Evolutionary conservation across 2,113 vertebrate species (phyloP).

Genomic region (Excalfactoria chinensis): DNA sequence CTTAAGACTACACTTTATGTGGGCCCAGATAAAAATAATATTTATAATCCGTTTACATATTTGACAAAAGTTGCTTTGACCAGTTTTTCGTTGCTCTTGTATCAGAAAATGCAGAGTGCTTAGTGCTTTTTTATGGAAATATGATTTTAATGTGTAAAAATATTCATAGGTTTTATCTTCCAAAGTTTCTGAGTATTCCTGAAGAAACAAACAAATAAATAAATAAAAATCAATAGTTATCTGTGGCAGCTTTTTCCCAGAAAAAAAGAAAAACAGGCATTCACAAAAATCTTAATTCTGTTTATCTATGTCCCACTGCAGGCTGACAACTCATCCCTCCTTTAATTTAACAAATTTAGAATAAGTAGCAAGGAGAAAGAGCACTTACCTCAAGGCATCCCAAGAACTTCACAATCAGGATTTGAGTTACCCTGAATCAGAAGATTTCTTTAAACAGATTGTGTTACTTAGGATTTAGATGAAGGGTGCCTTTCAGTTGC

Average conservation of each 20-base stretch:
- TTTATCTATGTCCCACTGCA: background rate
- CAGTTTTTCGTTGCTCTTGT: background rate
- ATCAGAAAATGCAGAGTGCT: background rate
- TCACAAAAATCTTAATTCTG: slow-evolving; percentile 20
- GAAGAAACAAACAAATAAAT: background rate
- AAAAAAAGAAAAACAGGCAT: accelerated
- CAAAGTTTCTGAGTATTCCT: background rate
- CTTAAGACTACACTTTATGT: background rate
- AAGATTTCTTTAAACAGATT: background rate
- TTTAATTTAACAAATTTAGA: background rate
- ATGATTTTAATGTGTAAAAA: background rate
- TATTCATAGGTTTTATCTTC: background rate
- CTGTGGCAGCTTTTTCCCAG: background rate
- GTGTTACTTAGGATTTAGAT: background rate
- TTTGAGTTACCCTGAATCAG: background rate
- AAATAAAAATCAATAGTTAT: background rate
- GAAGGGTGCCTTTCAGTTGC: background rate
- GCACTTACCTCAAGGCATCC: background rate
- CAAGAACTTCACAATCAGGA: background rate
- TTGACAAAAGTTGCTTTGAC: background rate
- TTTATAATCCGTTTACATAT: background rate
- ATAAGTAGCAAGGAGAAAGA: background rate
- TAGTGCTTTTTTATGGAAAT: background rate
- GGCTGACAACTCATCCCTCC: background rate
- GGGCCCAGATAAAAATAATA: background rate